Evolutionary conservation across 2,888 invertebrate genomes (phyloP), one percentile per base, ranked within the genome.

Genomic region (Rosalia funebris): DNA sequence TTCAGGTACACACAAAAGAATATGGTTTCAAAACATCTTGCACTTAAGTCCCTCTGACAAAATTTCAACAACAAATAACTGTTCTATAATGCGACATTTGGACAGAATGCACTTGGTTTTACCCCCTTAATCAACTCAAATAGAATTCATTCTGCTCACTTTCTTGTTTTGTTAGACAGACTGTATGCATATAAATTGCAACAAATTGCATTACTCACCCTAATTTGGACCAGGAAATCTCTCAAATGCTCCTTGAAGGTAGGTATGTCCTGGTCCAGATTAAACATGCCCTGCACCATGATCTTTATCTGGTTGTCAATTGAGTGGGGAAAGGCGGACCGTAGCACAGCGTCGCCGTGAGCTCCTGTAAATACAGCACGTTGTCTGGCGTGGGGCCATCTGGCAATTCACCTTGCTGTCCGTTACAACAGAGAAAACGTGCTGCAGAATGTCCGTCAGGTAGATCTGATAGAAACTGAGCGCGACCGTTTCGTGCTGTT

Each of bases 181-280:
- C n/a, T n/a, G n/a, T n/a, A n/a, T n/a, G n/a, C n/a, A n/a, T n/a
- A n/a, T n/a, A n/a, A n/a, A n/a, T n/a, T n/a, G n/a, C n/a, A n/a
- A n/a, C n/a, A n/a, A n/a, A 2, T n/a, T n/a, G n/a, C n/a, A n/a
- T 9, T 39, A 87, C 91, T 89, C 83, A 95, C 98, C 85, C 98
- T 91, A 82, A 99, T 98, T 86, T 99, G 99, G 72, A 99, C 98
- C 76, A 99, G 89, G 85, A 99, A 99, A 84, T 99, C 99, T 86
- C 98, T 88, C 70, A 99, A 87, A 85, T 99, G 99, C 83, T 99
- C 98, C 83, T 98, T 98, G 85, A 99, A 98, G 65, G 92, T 95
- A 69, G 92, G 89, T 76, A 98, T 93, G 84, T 98, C 95, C 83
- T 96, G 96, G 84, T 99, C 90, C 81, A 98, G 89, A 84, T 97